Conservation (phyloP, 2,888 invertebrate species). For the Ernsta delagoae region DNA sequence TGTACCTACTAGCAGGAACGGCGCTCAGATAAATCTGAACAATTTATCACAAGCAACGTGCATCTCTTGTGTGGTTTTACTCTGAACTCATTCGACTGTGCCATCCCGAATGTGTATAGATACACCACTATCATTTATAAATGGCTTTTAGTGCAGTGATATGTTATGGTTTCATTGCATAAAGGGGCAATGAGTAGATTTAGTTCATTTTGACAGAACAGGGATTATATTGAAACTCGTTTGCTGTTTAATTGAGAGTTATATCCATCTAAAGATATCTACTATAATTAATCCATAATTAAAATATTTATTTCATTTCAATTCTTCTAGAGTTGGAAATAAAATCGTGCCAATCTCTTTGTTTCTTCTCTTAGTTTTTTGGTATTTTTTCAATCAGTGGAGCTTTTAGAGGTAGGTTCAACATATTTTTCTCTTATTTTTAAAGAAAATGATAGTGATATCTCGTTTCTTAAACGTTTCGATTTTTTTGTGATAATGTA, state of each 20-base stretch:
- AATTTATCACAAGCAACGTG: slow-evolving; percentile 50
- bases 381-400: too few species aligned
- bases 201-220: background rate
- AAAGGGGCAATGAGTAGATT: background rate
- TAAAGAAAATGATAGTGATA: too few species aligned
- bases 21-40: slow-evolving; percentile 45
- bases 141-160: slow-evolving; percentile 16
- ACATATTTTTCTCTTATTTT: too few species aligned
- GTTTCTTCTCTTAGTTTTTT: too few species aligned
- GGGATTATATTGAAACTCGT: background rate
- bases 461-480: background rate
- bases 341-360: too few species aligned
- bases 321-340: too few species aligned
- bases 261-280: too few species aligned
- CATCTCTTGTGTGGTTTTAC: slow-evolving; percentile 44
- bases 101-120: slow-evolving; percentile 29
- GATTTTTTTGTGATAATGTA: too few species aligned
- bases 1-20: slow-evolving; percentile 36
- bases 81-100: slow-evolving; percentile 32
- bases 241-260: background rate
- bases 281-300: too few species aligned
- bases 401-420: too few species aligned
- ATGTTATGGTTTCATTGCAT: slow-evolving; percentile 12
- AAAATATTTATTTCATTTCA: too few species aligned
- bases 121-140: slow-evolving; percentile 33